Evolutionary conservation across 2,888 invertebrate species (phyloP).

Genomic region (Antitype chi): DNA sequence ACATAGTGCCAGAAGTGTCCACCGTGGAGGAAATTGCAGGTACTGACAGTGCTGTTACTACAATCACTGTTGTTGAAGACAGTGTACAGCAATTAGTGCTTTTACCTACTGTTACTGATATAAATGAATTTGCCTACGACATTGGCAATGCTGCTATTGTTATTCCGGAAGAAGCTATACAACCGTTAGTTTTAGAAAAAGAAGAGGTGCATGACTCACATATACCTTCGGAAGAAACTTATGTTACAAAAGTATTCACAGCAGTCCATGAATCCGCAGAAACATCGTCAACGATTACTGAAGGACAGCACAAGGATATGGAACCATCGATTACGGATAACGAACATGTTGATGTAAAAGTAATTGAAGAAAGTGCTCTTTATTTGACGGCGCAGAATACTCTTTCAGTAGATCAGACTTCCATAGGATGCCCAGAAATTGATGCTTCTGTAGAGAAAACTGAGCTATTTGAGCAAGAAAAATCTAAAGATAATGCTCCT

Average conservation of each 20-base stretch:
- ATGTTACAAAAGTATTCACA: background rate
- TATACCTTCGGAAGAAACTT: background rate
- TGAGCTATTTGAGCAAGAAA: background rate
- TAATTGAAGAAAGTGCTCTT: background rate
- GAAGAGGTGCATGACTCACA: background rate
- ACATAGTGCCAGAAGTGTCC: background rate
- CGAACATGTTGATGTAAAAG: background rate
- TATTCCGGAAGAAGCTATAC: constrained; percentile 1
- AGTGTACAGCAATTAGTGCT: background rate
- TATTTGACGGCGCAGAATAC: background rate
- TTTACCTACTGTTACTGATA: background rate
- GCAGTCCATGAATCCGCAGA: background rate
- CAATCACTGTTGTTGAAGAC: background rate
- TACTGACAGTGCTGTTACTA: background rate
- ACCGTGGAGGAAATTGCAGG: background rate
- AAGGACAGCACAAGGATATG: background rate
- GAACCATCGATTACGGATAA: background rate
- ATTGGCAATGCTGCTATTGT: background rate
- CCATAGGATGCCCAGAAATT: background rate
- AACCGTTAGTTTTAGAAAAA: constrained; percentile 22
- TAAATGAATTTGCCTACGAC: background rate
- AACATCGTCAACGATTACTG: background rate
- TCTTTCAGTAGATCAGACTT: background rate
- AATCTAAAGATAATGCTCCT: background rate
- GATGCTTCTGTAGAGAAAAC: background rate